These are phyloP conservation scores for Philereme transversata DNA, from an alignment of 2,888 invertebrate species.

Conservation along the genomic window DNA sequence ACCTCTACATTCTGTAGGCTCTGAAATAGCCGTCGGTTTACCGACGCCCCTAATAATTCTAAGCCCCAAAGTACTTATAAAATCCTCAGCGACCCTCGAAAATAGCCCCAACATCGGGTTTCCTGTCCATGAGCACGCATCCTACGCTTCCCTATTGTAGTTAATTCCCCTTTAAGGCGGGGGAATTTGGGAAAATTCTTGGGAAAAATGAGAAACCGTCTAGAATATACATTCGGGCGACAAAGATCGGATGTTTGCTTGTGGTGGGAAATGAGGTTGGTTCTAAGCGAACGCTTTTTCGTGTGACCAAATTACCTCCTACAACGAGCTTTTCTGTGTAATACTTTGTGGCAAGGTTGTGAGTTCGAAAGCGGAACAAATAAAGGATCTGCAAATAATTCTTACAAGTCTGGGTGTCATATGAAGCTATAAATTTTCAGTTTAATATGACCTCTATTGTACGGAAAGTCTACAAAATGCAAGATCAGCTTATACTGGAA, in stretches of 20 bases:
- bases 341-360: too few species aligned
- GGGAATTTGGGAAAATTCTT: slow-evolving; percentile 24
- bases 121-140: slow-evolving; percentile 35
- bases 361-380: too few species aligned
- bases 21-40: slow-evolving; percentile 24
- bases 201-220: slow-evolving; percentile 26
- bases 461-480: too few species aligned
- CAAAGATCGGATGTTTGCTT: slow-evolving; percentile 18
- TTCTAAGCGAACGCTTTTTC: too few species aligned
- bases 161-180: slow-evolving; percentile 40
- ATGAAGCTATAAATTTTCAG: too few species aligned
- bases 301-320: too few species aligned
- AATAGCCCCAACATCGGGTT: slow-evolving; percentile 35
- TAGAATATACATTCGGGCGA: neutral
- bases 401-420: too few species aligned
- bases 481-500: too few species aligned
- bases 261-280: slow-evolving; percentile 36
- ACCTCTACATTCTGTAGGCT: slow-evolving; percentile 14
- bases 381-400: too few species aligned
- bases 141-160: slow-evolving; percentile 38
- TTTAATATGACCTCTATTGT: too few species aligned
- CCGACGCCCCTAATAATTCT: slow-evolving; percentile 34
- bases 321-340: too few species aligned
- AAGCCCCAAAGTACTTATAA: slow-evolving; percentile 36
- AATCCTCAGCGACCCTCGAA: slow-evolving; percentile 37